Percentiles rank a stretch among this genome's conserved stretches.
Conservation (phyloP, 2,888 invertebrate species). For the Agrotis segetum region DNA sequence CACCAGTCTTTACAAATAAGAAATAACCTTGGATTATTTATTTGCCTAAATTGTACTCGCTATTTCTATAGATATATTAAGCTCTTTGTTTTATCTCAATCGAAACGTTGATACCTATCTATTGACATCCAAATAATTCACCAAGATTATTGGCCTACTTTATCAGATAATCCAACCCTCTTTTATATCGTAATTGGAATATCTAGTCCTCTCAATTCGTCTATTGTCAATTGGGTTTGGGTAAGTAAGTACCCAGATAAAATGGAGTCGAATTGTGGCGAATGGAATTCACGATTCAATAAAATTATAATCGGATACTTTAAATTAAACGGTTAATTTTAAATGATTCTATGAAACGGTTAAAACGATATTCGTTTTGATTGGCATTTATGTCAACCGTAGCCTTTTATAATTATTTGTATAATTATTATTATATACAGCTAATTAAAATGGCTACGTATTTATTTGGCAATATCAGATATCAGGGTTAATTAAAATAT, state of each 20-base stretch:
- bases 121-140: neutral
- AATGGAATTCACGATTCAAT: neutral
- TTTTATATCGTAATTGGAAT: neutral
- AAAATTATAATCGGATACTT: neutral
- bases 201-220: neutral
- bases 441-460: neutral
- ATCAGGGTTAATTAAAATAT: slow-evolving; percentile 30
- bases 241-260: neutral
- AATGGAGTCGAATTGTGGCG: neutral
- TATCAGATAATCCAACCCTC: neutral
- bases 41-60: neutral
- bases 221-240: neutral
- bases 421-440: neutral
- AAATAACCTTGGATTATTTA: neutral
- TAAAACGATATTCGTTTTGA: neutral
- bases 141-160: slow-evolving; percentile 2
- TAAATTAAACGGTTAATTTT: neutral
- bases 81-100: neutral
- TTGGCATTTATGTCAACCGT: neutral
- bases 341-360: neutral
- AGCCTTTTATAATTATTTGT: slow-evolving; percentile 4
- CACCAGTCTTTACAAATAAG: no score
- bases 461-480: neutral
- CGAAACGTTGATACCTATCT: neutral
- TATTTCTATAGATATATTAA: neutral